A percentile compares a stretch with the other conserved stretches of the same genome.
Conservation (phyloP, 2,888 invertebrate species). For the Dryocosmus kuriphilus region DNA sequence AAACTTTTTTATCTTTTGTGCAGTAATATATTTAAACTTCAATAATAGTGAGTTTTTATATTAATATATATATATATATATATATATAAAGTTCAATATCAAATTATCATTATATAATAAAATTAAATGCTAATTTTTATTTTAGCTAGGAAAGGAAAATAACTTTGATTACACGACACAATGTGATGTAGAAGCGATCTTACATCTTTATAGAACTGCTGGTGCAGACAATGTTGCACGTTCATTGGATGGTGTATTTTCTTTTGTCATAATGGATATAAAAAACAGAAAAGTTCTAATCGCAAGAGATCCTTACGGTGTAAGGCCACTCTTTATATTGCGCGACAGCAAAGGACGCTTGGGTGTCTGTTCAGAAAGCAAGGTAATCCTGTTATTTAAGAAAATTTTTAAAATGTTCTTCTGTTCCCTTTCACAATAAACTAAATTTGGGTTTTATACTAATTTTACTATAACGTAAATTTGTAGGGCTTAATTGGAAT, state of each 20-base stretch:
- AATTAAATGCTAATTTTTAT: slow-evolving; percentile 20
- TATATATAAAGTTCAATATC: too few species aligned
- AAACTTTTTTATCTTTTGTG: too few species aligned
- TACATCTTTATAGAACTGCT: slow-evolving; percentile 85
- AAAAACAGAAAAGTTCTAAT: slow-evolving; percentile 83
- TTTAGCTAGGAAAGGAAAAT: slow-evolving; percentile 80
- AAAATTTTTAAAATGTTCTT: background rate
- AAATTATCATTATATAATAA: too few species aligned
- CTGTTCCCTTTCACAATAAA: background rate
- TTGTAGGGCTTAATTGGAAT: slow-evolving; percentile 78
- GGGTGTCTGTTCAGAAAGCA: slow-evolving; percentile 86
- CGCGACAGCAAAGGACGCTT: slow-evolving; percentile 80
- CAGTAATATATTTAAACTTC: too few species aligned
- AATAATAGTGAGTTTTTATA: background rate
- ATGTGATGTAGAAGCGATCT: slow-evolving; percentile 86
- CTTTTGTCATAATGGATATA: slow-evolving; percentile 87
- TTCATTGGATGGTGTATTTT: slow-evolving; percentile 90
- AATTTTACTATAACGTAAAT: slow-evolving; percentile 65
- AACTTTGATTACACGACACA: slow-evolving; percentile 84
- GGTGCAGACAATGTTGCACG: slow-evolving; percentile 84
- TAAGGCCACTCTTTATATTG: slow-evolving; percentile 86
- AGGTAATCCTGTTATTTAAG: slow-evolving; percentile 60
- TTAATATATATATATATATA: slow-evolving; percentile 24
- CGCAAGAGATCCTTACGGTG: slow-evolving; percentile 89
- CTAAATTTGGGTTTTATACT: background rate